Conservation (phyloP, 2,797 vertebrate species). For the Ibycter americanus region DNA sequence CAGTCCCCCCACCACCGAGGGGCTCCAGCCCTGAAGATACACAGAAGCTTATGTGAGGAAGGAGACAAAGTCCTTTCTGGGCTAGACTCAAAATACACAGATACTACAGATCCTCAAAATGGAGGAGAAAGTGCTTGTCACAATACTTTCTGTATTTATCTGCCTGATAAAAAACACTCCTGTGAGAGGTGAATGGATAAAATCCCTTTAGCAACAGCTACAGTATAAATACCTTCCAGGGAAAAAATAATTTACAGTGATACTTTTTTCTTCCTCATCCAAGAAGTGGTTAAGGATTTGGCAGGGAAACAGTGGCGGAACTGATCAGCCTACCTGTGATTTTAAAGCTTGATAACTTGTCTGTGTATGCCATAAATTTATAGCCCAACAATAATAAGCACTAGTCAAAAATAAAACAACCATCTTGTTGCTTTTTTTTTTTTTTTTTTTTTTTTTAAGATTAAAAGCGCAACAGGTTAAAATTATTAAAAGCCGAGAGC, state of each 20-base stretch:
- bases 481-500: not conserved
- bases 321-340: not conserved
- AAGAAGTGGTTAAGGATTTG: conserved; percentile 17
- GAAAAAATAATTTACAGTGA: not conserved
- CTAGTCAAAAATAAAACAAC: not conserved
- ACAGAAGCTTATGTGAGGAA: not conserved
- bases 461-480: not conserved
- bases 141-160: not conserved
- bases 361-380: not conserved
- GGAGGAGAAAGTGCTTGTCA: not conserved
- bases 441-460: not conserved
- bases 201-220: not conserved
- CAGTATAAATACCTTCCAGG: not conserved
- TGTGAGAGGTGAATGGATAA: not conserved
- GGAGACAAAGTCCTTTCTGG: not conserved
- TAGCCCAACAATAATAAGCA: not conserved
- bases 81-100: not conserved
- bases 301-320: conserved; percentile 1
- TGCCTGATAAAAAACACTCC: not conserved
- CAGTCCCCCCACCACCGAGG: accelerated
- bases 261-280: not conserved
- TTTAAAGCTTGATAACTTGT: not conserved
- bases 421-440: not conserved
- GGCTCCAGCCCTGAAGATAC: not conserved
- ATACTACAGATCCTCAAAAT: not conserved